Conservation (phyloP, 1,140 invertebrate species). For the Wiebesia pumilae region DNA sequence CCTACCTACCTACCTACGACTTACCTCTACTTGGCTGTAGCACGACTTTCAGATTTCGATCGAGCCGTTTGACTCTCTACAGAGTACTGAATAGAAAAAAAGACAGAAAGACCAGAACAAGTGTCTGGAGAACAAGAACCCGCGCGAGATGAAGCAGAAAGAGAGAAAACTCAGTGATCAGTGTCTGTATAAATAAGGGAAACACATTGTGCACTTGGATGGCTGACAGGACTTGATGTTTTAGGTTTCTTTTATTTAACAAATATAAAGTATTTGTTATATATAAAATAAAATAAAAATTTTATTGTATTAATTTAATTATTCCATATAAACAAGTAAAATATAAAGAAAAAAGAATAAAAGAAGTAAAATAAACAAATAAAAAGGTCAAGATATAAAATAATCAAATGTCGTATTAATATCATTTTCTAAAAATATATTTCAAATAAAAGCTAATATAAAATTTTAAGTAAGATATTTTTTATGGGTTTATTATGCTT, state of each 20-base stretch:
- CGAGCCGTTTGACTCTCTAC: background rate
- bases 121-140: background rate
- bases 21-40: background rate
- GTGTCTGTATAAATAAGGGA: constrained; percentile 1
- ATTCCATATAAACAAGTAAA: no score
- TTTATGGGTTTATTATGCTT: no score
- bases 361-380: no score
- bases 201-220: background rate
- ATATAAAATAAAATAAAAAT: no score
- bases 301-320: no score
- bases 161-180: background rate
- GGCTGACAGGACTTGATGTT: background rate
- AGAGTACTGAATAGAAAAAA: background rate
- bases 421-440: no score
- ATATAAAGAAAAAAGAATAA: no score
- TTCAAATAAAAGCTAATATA: no score
- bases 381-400: no score
- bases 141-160: background rate
- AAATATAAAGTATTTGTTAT: background rate
- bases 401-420: no score
- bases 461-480: no score
- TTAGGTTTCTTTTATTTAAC: background rate
- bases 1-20: constrained; percentile 43
- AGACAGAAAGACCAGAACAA: background rate
- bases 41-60: constrained; percentile 19